Base-by-base conservation (phyloP, 2,113 vertebrate species). In the Gorsachius goisagi region DNA sequence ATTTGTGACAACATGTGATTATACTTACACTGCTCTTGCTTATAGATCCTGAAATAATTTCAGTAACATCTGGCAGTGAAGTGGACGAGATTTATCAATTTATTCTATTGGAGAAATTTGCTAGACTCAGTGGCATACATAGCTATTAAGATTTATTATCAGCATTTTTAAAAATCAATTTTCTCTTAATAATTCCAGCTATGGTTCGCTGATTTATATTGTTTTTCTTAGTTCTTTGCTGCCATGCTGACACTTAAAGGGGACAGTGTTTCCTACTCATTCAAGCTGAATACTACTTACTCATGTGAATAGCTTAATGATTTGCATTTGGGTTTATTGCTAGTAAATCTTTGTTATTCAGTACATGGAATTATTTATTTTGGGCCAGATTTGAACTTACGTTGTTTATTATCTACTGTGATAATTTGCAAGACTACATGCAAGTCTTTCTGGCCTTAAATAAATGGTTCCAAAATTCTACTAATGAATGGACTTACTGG, bases 1-100 rank as follows among this genome's bases (percentile, higher is more conserved):
- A 73, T 77, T 84, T 79, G 32, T 95, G 96, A 90, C 82, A 96
- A 93, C 66, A 41, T 89, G 76, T 91, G 81, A 95, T 97, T 90
- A 94, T 92, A 73, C 32, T 73, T 49, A 76, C 67, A 92, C 21
- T 5, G 33, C 30, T 90, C 66, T 67, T 90, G 59, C 59, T 81
- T 90, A 93, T 73, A 78, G 85, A 86, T 87, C 72, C 72, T 49
- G 22, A 90, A 91, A 96, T 88, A 75, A 91, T 92, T 94, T 89
- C 88, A 80, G 76, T 39, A 94, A 63, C 92, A 94, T 93, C 85
- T 96, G 93, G 79, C 85, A 93, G 26, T 84, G 78, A 95, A 89
- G 37, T 75, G 44, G 64, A 79, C 49, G 93, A 86, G 41, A 90
- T 92, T 74, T 74, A 95, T 95, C 93, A 83, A 45, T 90, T 90